A percentile compares a stretch with the other conserved stretches of the same genome.
Conservation (phyloP, 1,140 invertebrate species). For the Cyclina sinensis region DNA sequence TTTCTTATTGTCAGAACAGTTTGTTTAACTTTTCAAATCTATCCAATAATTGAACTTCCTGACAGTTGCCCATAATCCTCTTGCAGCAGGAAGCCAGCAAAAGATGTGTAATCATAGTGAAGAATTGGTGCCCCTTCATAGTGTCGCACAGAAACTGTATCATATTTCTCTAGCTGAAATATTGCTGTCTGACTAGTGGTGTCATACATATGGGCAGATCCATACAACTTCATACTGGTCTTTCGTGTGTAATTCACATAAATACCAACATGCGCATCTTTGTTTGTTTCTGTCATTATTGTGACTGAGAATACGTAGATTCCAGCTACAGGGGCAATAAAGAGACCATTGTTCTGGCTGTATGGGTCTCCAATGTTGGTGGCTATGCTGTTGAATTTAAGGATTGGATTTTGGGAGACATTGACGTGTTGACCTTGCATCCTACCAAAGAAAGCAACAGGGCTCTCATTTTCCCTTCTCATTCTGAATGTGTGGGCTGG, state of each 20-base stretch:
- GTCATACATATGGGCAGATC: slow-evolving; percentile 24
- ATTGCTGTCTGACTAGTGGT: slow-evolving; percentile 34
- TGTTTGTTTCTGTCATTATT: neutral
- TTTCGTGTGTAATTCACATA: slow-evolving; percentile 4
- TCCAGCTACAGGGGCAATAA: neutral
- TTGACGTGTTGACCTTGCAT: neutral
- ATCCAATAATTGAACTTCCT: neutral
- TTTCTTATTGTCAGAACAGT: neutral
- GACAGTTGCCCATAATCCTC: neutral
- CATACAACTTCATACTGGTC: slow-evolving; percentile 19
- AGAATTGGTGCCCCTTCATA: neutral
- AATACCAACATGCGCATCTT: slow-evolving; percentile 20
- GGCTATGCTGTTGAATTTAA: slow-evolving; percentile 5
- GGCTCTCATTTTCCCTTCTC: neutral
- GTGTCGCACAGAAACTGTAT: neutral
- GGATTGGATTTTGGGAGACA: neutral
- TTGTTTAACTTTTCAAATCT: neutral
- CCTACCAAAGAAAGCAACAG: slow-evolving; percentile 16
- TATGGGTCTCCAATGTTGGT: slow-evolving; percentile 12
- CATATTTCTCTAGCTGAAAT: neutral
- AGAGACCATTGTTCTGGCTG: neutral
- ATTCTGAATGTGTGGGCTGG: neutral
- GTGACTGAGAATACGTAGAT: slow-evolving; percentile 30
- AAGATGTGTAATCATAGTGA: slow-evolving; percentile 1
- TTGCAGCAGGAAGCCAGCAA: slow-evolving; percentile 8